Conservation (phyloP, 2,113 vertebrate species). For the Cichladusa arquata region DNA sequence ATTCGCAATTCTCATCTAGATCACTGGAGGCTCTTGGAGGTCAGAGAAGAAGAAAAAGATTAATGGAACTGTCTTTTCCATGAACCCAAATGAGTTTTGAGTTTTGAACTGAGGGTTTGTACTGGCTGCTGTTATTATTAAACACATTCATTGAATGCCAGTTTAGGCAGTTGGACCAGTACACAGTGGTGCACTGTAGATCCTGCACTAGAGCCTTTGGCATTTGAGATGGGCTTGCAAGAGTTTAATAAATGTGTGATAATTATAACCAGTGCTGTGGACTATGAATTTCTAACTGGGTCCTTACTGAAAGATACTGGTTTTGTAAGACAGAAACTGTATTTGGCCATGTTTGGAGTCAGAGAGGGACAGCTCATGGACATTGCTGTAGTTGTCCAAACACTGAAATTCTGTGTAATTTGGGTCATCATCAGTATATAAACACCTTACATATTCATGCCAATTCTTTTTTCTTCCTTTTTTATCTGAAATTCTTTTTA, state of each 20-base stretch:
- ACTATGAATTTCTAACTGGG: background rate
- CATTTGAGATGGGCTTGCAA: background rate
- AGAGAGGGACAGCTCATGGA: background rate
- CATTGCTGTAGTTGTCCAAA: background rate
- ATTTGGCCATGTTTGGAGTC: background rate
- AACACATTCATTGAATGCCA: background rate
- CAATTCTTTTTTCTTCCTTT: background rate
- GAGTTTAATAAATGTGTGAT: background rate
- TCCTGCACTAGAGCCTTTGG: background rate
- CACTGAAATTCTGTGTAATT: background rate
- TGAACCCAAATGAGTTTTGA: background rate
- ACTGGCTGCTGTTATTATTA: background rate
- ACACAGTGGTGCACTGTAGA: background rate
- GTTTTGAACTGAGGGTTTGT: background rate
- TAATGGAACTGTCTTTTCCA: background rate
- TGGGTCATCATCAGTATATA: background rate
- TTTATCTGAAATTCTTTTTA: background rate
- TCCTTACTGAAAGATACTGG: background rate
- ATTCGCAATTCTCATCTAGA: background rate
- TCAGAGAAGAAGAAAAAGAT: background rate
- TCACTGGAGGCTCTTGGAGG: background rate
- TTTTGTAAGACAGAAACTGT: background rate
- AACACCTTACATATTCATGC: background rate
- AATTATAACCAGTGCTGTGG: background rate
- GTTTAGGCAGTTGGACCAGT: background rate